These are phyloP conservation scores for Thera britannica DNA, from an alignment of 2,888 invertebrate species.

Conservation along the genomic window DNA sequence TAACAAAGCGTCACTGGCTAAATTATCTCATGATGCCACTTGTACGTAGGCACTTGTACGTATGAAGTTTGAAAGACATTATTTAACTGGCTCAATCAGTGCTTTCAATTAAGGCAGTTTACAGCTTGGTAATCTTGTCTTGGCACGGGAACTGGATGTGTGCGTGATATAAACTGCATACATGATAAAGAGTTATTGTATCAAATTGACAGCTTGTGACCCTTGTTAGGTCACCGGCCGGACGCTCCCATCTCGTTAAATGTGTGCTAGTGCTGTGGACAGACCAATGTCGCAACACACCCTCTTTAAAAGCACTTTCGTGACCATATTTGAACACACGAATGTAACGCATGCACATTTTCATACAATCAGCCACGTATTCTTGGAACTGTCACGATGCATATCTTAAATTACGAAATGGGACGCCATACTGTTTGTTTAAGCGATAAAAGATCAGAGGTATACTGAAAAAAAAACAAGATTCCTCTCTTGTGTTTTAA, in stretches of 20 bases:
- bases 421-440: conserved; percentile 30
- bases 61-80: conserved; percentile 31
- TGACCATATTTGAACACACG: conserved; percentile 43
- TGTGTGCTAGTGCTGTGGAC: conserved; percentile 48
- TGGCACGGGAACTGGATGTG: conserved; percentile 41
- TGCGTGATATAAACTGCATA: conserved; percentile 45
- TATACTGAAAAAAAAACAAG: background rate
- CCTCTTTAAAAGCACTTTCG: conserved; percentile 38
- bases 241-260: conserved; percentile 58
- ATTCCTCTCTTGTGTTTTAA: no score
- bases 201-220: conserved; percentile 58
- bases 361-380: conserved; percentile 41
- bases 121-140: conserved; percentile 35
- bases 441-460: conserved; percentile 14
- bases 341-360: conserved; percentile 41
- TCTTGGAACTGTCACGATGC: conserved; percentile 39
- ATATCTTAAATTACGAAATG: conserved; percentile 31
- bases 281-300: conserved; percentile 48
- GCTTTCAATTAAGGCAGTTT: conserved; percentile 32
- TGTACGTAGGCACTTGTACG: background rate
- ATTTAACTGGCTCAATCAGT: conserved; percentile 34
- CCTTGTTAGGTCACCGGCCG: conserved; percentile 60
- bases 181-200: conserved; percentile 53
- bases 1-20: conserved; percentile 46
- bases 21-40: conserved; percentile 36